phyloP scores from a whole-genome alignment of 1,140 invertebrate species.

The Bombus sylvicola region DNA sequence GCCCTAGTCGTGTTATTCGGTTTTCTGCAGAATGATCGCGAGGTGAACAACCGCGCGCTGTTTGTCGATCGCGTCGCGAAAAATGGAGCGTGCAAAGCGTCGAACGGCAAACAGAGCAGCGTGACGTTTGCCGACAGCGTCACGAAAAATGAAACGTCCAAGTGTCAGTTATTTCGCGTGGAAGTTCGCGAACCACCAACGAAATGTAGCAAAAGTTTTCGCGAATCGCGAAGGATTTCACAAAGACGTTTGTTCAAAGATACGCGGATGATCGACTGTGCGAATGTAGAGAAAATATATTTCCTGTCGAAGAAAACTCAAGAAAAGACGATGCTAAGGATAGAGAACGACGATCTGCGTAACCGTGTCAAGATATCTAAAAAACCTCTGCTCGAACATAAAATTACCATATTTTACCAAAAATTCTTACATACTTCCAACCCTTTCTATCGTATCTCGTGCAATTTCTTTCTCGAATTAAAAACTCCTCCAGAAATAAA shows the following conservation, averaged over 20 bases:
- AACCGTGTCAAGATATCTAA: no score
- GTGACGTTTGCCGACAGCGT: constrained; percentile 18
- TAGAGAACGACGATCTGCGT: no score
- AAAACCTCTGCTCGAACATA: background rate
- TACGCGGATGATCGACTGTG: background rate
- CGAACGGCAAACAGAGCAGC: background rate
- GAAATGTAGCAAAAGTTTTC: background rate
- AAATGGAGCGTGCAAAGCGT: constrained; percentile 7
- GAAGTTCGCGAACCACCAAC: no score
- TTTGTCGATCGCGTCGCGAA: constrained; percentile 10
- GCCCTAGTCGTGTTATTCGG: background rate
- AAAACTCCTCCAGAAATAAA: background rate
- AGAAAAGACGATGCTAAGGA: background rate
- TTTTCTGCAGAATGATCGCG: background rate
- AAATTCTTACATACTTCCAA: background rate
- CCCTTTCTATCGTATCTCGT: background rate
- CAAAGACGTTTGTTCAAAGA: background rate
- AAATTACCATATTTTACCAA: background rate
- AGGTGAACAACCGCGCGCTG: constrained; percentile 16
- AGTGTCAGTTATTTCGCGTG: constrained; percentile 17
- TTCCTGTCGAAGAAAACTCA: background rate
- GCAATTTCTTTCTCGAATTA: background rate
- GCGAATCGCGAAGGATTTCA: background rate
- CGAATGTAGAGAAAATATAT: no score
- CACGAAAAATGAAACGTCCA: constrained; percentile 10